These are phyloP conservation scores for Hypsopygia costalis DNA, from an alignment of 2,888 invertebrate species.

Conservation along the genomic window DNA sequence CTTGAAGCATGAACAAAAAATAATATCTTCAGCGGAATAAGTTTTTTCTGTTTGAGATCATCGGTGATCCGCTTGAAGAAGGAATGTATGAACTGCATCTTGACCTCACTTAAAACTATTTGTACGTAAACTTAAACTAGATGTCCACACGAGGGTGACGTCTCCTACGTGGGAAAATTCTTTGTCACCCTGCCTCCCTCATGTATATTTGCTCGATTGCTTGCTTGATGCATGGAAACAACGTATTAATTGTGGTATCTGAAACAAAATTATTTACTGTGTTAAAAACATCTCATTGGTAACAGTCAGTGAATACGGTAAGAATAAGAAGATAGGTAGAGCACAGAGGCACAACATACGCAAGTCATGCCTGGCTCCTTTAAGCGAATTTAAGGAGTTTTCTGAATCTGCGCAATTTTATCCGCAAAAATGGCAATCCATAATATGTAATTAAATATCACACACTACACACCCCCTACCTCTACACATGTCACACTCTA, in stretches of 20 bases:
- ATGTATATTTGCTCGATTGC: slow-evolving; percentile 36
- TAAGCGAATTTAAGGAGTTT: no score
- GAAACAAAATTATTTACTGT: no score
- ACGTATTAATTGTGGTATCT: slow-evolving; percentile 32
- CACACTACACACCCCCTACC: no score
- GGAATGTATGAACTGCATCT: slow-evolving; percentile 81
- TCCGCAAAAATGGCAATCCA: no score
- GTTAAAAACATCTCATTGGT: no score
- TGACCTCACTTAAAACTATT: slow-evolving; percentile 25
- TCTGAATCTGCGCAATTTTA: no score
- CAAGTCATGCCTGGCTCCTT: no score
- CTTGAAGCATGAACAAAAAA: slow-evolving; percentile 90
- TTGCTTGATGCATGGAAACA: slow-evolving; percentile 63
- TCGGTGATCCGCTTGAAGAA: slow-evolving; percentile 84
- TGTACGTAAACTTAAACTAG: slow-evolving; percentile 10
- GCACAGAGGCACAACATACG: no score
- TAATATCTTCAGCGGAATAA: slow-evolving; percentile 86
- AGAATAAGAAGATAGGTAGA: no score
- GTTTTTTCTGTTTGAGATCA: slow-evolving; percentile 86
- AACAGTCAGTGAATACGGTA: no score
- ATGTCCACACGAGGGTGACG: slow-evolving; percentile 2
- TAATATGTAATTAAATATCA: no score
- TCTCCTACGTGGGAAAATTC: slow-evolving; percentile 52
- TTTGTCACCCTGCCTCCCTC: slow-evolving; percentile 51
- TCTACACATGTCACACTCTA: no score